These are phyloP conservation scores for Pachyuromys duprasi DNA, from an alignment of 2,797 vertebrate species.

Conservation along the genomic window DNA sequence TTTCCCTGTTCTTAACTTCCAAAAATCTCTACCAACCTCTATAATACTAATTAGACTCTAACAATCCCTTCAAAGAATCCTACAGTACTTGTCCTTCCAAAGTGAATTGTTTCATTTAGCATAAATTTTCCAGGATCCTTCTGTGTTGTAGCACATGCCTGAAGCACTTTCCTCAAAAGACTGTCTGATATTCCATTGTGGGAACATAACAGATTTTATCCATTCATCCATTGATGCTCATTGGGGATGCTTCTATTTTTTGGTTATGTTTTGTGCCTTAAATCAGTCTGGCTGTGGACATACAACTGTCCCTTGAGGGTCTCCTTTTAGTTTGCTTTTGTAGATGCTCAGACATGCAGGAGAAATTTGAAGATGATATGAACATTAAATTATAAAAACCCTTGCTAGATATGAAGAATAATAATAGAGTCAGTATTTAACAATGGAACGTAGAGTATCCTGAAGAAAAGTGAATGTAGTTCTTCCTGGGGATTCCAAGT, in stretches of 20 bases:
- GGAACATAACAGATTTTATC: background rate
- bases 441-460: background rate
- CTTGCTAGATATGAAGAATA: slow-evolving; percentile 16
- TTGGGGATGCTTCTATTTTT: background rate
- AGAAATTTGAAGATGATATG: background rate
- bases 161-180: background rate
- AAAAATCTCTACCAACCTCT: background rate
- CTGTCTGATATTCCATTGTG: background rate
- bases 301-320: background rate
- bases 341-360: background rate
- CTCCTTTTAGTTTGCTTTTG: background rate
- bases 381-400: background rate
- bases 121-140: background rate
- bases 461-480: background rate
- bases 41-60: background rate
- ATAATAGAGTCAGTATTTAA: background rate
- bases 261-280: background rate
- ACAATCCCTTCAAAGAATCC: background rate
- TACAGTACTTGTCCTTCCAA: background rate
- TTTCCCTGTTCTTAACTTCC: background rate
- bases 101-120: background rate
- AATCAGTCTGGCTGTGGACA: background rate
- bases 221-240: background rate
- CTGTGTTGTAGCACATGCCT: background rate
- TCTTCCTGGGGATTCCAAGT: background rate